phyloP scores from a whole-genome alignment of 2,888 invertebrate genomes.

The Eulithis prunata region DNA sequence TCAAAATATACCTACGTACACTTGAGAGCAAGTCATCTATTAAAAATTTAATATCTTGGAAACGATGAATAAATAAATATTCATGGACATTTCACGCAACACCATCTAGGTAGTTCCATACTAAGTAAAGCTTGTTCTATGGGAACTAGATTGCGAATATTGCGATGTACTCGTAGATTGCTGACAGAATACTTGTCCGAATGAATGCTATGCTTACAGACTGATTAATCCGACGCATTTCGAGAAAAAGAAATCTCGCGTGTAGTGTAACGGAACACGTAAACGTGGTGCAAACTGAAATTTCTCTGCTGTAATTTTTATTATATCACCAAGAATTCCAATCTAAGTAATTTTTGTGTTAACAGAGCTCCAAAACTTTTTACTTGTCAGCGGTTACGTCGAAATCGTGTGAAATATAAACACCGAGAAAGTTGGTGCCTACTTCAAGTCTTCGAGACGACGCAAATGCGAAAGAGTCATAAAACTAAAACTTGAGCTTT shows the following conservation, averaged over 20 bases:
- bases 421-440: constrained; percentile 61
- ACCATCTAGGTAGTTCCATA: no score
- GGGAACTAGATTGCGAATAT: no score
- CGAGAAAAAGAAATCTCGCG: constrained; percentile 25
- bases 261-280: constrained; percentile 21
- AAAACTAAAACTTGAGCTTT: constrained; percentile 48
- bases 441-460: constrained; percentile 29
- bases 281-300: constrained; percentile 19
- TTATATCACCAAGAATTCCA: constrained; percentile 22
- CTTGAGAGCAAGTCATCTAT: no score
- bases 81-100: no score
- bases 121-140: no score
- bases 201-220: no score
- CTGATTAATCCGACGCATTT: constrained; percentile 1
- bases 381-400: constrained; percentile 33
- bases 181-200: no score
- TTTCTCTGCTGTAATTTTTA: constrained; percentile 23
- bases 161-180: no score
- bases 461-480: constrained; percentile 49
- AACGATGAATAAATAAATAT: no score
- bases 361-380: constrained; percentile 46
- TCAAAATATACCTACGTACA: no score
- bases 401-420: constrained; percentile 78
- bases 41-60: no score
- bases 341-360: constrained; percentile 36